Base-by-base conservation (phyloP, 1,140 invertebrate species). In the Oncopeltus fasciatus region DNA sequence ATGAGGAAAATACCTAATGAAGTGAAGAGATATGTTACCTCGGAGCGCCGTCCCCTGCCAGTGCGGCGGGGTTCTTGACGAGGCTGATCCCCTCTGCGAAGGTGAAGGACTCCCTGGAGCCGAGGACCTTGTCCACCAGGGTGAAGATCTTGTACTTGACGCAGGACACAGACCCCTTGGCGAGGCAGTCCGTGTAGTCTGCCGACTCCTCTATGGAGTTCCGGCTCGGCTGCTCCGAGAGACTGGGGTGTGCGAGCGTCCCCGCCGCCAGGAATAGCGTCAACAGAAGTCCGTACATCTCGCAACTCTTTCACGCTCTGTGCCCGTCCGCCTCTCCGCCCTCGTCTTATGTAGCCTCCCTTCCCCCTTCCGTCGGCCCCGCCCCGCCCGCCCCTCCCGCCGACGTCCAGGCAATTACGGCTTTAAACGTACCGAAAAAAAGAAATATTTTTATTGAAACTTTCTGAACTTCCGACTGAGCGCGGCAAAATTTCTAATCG, bases 61-160 rank as follows among this genome's bases (percentile, higher is more conserved):
- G 59, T 18, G 81, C 77, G 64, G 81, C 83, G 3, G 79, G 68
- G 0, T 82, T 86, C 70, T 84, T 85, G n/a, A 88, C 83, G 11
- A 90, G 83, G 2, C 86, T 88, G 18, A 90, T 84, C 21, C 86
- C 87, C 64, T 90, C 86, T 60, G 84, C 83, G 16, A 90, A 71
- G 1, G 83, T 81, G 68, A 88, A 88, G 56, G 80, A 80, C 66
- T 89, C 87, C 72, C 85, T 88, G 66, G 84, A 81, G 1, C 80
- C 80, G 21, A 89, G 74, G 76, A 87, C 83, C 71, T 88, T 88
- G 73, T 90, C 87, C 27, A 89, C 84, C 72, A 84, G 88, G 0
- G 84, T 82, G 75, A 88, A 88, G 65, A 90, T 79, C 71, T 89
- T 90, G 76, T 87, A 86, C 72, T 89, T 90, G 64, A 90, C 79